These are phyloP conservation scores for Drosophila tsacasi DNA, from an alignment of 1,140 invertebrate species.

Conservation along the genomic window DNA sequence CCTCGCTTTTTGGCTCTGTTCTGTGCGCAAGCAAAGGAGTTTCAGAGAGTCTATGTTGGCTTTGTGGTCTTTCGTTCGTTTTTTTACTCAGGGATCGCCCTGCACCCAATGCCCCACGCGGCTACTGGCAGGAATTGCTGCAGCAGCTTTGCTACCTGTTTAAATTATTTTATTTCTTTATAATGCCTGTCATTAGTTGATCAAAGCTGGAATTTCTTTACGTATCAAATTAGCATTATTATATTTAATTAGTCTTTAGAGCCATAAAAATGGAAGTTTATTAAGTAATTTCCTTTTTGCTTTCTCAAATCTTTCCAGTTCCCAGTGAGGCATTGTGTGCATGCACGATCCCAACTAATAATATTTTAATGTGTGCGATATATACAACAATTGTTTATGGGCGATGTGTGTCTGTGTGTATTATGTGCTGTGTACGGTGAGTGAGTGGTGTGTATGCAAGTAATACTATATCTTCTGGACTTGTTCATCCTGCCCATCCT, in stretches of 20 bases:
- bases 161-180: slow-evolving; percentile 9
- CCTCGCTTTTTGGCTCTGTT: slow-evolving; percentile 43
- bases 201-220: background rate
- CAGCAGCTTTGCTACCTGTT: slow-evolving; percentile 5
- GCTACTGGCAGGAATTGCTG: background rate
- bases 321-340: background rate
- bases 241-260: background rate
- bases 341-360: slow-evolving; percentile 33
- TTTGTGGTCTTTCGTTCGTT: slow-evolving; percentile 64
- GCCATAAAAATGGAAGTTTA: background rate
- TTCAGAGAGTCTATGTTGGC: slow-evolving; percentile 85
- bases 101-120: slow-evolving; percentile 2
- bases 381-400: slow-evolving; percentile 32
- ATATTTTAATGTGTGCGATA: slow-evolving; percentile 16
- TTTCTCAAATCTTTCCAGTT: too few relatives aligned
- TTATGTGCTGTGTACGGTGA: slow-evolving; percentile 16
- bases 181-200: background rate
- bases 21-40: slow-evolving; percentile 56
- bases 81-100: slow-evolving; percentile 11
- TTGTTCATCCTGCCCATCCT: background rate
- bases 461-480: slow-evolving; percentile 69
- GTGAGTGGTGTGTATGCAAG: slow-evolving; percentile 34
- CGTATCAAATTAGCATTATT: background rate
- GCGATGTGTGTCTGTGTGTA: slow-evolving; percentile 13
- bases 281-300: slow-evolving; percentile 4